Evolutionary conservation across 2,113 vertebrate species (phyloP).

Genomic region (Cacatua alba): DNA sequence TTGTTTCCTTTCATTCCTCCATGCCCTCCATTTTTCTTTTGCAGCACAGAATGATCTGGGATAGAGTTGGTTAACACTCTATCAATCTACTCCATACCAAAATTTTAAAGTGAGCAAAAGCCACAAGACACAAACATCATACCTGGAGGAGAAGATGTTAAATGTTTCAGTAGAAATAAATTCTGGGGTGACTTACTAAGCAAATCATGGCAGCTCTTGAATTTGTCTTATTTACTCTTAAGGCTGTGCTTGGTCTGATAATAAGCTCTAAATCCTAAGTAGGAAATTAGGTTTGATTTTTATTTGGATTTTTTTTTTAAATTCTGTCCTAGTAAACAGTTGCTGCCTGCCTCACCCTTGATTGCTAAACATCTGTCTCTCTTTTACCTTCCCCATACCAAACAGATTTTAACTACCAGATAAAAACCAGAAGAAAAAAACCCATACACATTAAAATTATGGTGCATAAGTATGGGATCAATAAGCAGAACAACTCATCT

Average conservation of each 20-base stretch:
- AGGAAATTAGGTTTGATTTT: not conserved
- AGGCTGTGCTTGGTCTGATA: not conserved
- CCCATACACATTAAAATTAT: rapidly evolving
- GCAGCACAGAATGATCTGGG: not conserved
- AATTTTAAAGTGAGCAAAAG: not conserved
- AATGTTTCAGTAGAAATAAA: not conserved
- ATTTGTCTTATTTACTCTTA: not conserved
- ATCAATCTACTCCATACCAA: not conserved
- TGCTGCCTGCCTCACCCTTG: not conserved
- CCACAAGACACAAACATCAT: not conserved
- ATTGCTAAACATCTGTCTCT: not conserved
- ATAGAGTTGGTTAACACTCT: not conserved
- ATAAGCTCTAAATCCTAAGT: not conserved
- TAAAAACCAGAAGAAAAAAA: not conserved
- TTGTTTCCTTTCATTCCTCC: not conserved
- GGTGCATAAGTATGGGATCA: not conserved
- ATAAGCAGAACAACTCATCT: not conserved
- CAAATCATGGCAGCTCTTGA: not conserved
- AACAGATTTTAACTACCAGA: not conserved
- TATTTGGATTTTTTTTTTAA: not conserved
- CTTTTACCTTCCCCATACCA: not conserved
- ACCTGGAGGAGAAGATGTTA: not conserved
- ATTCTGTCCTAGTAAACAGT: not conserved
- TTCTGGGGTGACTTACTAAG: not conserved
- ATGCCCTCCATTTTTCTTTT: not conserved